Conservation (phyloP, 2,797 vertebrate species). For the Bryconaethiops microstoma region DNA sequence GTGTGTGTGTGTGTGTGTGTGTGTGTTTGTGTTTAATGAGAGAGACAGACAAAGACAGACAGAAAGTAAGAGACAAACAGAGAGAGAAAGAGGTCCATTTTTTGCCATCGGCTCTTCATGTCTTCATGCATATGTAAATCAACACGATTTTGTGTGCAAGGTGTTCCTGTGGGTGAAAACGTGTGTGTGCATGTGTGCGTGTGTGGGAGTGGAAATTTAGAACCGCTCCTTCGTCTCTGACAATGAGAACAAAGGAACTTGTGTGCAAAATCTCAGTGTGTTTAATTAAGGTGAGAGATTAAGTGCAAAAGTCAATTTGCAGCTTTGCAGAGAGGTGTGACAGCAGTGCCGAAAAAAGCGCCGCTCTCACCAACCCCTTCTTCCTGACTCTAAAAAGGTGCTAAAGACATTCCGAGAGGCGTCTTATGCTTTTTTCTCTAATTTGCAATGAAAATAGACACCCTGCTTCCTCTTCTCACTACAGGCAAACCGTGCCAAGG, state of each 20-base stretch:
- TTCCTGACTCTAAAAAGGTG: conserved; percentile 53
- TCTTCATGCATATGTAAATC: conserved; percentile 14
- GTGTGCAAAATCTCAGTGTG: conserved; percentile 51
- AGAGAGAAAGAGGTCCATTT: not conserved
- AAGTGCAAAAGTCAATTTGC: conserved; percentile 82
- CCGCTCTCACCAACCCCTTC: conserved; percentile 42
- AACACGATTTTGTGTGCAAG: not conserved
- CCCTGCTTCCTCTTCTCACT: not conserved
- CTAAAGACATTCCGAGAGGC: conserved; percentile 55
- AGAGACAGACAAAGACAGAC: not conserved
- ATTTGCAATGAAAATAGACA: conserved; percentile 1
- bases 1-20: no score
- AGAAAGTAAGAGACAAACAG: not conserved
- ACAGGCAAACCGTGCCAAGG: not conserved
- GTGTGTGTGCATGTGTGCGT: conserved; percentile 1
- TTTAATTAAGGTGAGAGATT: conserved; percentile 78
- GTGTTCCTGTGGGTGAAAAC: not conserved
- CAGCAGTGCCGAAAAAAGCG: conserved; percentile 58
- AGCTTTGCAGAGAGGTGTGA: conserved; percentile 65
- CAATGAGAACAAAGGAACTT: conserved; percentile 60
- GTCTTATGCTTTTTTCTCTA: conserved; percentile 12
- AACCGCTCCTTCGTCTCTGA: conserved; percentile 48
- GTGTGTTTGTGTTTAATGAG: no score
- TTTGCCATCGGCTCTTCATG: not conserved
- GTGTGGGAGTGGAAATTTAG: not conserved